Base-by-base conservation (phyloP, 2,797 vertebrate genomes). In the Micropoecilia bifurca region DNA sequence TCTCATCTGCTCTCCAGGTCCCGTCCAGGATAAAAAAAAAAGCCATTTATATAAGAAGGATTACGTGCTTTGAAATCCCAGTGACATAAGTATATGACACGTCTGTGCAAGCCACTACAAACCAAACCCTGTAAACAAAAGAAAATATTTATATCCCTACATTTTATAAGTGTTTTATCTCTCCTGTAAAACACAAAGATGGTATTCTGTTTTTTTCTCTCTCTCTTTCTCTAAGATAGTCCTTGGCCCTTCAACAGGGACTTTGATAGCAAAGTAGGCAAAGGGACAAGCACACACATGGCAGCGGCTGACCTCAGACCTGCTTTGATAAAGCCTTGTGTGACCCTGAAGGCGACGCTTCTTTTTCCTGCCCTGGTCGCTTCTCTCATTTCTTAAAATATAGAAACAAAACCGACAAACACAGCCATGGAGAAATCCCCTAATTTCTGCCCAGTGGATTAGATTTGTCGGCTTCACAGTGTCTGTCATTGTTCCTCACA, bases 31-130 rank as follows among this genome's bases (percentile, higher is more conserved):
- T 87, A 81, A 43, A 80, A 85, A 84, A 84, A 25, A 74, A 66
- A 36, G 81, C n/a, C 83, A 88, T 93, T 95, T 95, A 95, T 92
- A 90, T 95, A 94, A 95, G 91, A 88, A 89, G 93, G 93, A 94
- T 95, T 94, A 94, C 91, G 90, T 89, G 91, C 86, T 93, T 90
- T 90, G 85, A 88, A 87, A 88, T 90, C 81, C 78, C 87, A 80
- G 88, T 93, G 92, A 92, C 90, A 93, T 90, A 90, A 91, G 84
- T 89, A 91, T 91, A 90, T 88, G 83, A 89, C 80, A 87, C 53
- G 61, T 89, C 86, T 79, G 75, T 73, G 75, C 41, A 83, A 82
- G 84, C 63, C 75, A 75, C 53, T 76, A 80, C 73, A 66, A 76
- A 55, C 79, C 7, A 73, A 48, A 79, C 48, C 41, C 39, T 71